Base-by-base conservation (phyloP, 2,888 invertebrate species). In the Eledona agricola region DNA sequence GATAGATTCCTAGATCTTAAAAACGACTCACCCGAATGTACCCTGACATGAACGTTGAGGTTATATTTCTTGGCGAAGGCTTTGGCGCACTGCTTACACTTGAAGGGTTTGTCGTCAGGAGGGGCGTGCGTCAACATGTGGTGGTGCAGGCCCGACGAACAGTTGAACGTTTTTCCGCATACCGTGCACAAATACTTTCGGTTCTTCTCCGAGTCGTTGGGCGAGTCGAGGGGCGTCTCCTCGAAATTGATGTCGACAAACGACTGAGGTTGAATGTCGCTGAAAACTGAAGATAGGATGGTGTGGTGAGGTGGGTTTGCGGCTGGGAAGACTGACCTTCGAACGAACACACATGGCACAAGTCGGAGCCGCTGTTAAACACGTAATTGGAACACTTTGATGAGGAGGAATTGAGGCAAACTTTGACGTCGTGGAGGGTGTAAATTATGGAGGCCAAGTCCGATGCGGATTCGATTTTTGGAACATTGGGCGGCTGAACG, bases 101-200 rank as follows among this genome's bases (percentile, higher is more conserved):
- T 53, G 34, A 61, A 65, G 10, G 59, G 61, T 25, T 60, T 60
- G 34, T 60, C 61, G 1, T 55, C 50, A 6, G 59, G 59, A 13
- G 23, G 26, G 1, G 22, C 43, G 51, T 69, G 69, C 1, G 65
- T 68, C 23, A 62, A 32, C 51, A 67, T 56, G 46, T 69, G 65
- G 34, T 63, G 61, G 43, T 63, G 60, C 58, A 68, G 57, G 16
- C 60, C 57, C 52, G 62, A 65, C 3, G 58, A 60, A 35, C 57
- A 49, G 34, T 55, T 59, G 54, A 63, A 67, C 2, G 60, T 60
- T 51, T 69, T 68, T 1, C 68, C 67, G 28, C 67, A 68, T 3
- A 65, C 51, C 25, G 59, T 68, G 31, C 69, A 69, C 10, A 65
- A 52, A 49, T 61, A 62, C 10, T 55, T 57, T 47, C 15, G 32